Evolutionary conservation across 2,113 vertebrate species (phyloP).

Genomic region (Gobius niger): DNA sequence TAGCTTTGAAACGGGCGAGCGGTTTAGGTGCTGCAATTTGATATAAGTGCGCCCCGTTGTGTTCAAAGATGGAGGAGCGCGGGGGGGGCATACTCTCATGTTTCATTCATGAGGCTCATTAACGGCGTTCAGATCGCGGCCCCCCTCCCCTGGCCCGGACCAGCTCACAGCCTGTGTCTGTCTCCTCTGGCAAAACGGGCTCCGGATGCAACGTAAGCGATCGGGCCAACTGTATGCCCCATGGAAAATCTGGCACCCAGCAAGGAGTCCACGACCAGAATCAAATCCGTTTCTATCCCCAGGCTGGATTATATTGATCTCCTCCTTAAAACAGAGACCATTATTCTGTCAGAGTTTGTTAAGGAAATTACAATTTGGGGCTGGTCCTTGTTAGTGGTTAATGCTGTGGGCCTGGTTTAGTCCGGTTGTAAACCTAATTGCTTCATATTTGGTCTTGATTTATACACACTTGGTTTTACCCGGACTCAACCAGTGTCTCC

Average conservation of each 20-base stretch:
- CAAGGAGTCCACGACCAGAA: conserved; percentile 28
- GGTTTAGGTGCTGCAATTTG: conserved; percentile 31
- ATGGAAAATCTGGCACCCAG: not conserved
- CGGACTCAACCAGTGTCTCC: no score
- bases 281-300: conserved; percentile 43
- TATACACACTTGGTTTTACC: no score
- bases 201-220: conserved; percentile 54
- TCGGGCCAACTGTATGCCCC: conserved; percentile 28
- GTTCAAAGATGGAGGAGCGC: conserved; percentile 45
- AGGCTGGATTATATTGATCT: not conserved
- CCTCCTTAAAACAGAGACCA: conserved; percentile 16
- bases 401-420: no score
- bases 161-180: conserved; percentile 44
- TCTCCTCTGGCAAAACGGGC: conserved; percentile 55
- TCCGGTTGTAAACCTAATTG: no score
- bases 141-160: conserved; percentile 53
- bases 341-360: not conserved
- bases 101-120: conserved; percentile 75
- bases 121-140: conserved; percentile 55
- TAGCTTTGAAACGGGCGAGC: conserved; percentile 11
- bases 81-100: conserved; percentile 60
- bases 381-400: no score
- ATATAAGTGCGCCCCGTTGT: conserved; percentile 58
- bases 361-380: no score
- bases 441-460: no score